Percentiles rank a stretch among this genome's conserved stretches.
These are phyloP conservation scores for Oxytorus armatus DNA, from an alignment of 2,888 invertebrate genomes.

Conservation along the genomic window DNA sequence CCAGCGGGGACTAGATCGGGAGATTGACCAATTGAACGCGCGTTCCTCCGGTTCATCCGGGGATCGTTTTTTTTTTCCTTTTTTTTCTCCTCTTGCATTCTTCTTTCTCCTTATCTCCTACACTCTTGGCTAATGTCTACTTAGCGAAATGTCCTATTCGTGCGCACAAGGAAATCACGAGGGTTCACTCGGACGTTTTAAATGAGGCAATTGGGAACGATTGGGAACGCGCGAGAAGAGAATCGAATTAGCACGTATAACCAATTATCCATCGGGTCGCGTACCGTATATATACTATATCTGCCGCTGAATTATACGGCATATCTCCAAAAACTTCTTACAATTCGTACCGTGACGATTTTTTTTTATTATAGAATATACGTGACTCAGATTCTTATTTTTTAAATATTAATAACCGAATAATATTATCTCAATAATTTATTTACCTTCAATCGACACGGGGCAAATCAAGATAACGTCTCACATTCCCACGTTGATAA, in stretches of 20 bases:
- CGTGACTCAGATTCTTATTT: background rate
- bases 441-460: no score
- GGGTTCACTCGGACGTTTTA: constrained; percentile 68
- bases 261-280: constrained; percentile 74
- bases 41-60: constrained; percentile 31
- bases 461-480: no score
- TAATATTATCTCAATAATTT: background rate
- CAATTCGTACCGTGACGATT: constrained; percentile 24
- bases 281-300: constrained; percentile 38
- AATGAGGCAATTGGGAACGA: constrained; percentile 79
- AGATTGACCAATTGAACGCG: constrained; percentile 28
- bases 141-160: constrained; percentile 13
- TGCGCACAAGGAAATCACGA: constrained; percentile 58
- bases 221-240: constrained; percentile 73
- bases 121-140: constrained; percentile 41
- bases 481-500: no score
- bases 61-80: constrained; percentile 10
- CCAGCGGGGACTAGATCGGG: background rate
- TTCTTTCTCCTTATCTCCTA: constrained; percentile 27
- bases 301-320: background rate
- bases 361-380: constrained; percentile 22
- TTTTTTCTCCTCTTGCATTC: constrained; percentile 29
- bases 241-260: constrained; percentile 81
- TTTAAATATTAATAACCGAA: background rate
- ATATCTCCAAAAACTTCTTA: constrained; percentile 26